Percentiles rank a stretch among this genome's conserved stretches.
phyloP scores from a whole-genome alignment of 2,888 invertebrate genomes.

The Ornithoptera priamus region DNA sequence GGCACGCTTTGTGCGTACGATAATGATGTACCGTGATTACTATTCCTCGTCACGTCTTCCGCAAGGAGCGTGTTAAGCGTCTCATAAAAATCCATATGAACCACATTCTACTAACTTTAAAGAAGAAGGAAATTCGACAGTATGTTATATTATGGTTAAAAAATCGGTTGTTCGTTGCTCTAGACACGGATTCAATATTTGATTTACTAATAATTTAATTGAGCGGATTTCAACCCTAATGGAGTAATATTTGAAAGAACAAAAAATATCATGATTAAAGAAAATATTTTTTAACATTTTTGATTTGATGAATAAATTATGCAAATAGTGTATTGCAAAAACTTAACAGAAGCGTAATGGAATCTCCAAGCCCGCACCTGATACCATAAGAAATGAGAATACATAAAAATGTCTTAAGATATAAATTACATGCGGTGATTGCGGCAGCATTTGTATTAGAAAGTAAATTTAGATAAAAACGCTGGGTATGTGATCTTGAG shows the following conservation, averaged over 20 bases:
- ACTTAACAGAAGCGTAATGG: conserved; percentile 17
- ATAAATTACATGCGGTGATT: conserved; percentile 25
- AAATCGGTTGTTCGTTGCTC: not conserved
- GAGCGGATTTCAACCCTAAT: too few species aligned
- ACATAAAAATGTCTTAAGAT: conserved; percentile 24
- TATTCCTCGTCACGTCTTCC: conserved; percentile 22
- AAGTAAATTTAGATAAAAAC: not conserved
- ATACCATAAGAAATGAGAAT: conserved; percentile 23
- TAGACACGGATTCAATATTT: not conserved
- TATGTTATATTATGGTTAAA: not conserved
- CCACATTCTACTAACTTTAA: not conserved
- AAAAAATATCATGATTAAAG: not conserved
- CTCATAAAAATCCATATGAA: not conserved
- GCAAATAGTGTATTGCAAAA: conserved; percentile 20
- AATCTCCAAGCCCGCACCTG: conserved; percentile 18
- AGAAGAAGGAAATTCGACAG: not conserved
- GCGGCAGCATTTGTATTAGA: conserved; percentile 12
- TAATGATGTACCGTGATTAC: conserved; percentile 12
- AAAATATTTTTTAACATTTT: conserved; percentile 1
- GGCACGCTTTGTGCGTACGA: conserved; percentile 11
- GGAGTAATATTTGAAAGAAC: too few species aligned
- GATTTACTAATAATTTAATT: not conserved
- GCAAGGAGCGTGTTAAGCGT: conserved; percentile 1
- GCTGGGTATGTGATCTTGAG: not conserved
- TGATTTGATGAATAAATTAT: conserved; percentile 12